phyloP scores from a whole-genome alignment of 1,140 invertebrate species.

The Cepaea nemoralis region DNA sequence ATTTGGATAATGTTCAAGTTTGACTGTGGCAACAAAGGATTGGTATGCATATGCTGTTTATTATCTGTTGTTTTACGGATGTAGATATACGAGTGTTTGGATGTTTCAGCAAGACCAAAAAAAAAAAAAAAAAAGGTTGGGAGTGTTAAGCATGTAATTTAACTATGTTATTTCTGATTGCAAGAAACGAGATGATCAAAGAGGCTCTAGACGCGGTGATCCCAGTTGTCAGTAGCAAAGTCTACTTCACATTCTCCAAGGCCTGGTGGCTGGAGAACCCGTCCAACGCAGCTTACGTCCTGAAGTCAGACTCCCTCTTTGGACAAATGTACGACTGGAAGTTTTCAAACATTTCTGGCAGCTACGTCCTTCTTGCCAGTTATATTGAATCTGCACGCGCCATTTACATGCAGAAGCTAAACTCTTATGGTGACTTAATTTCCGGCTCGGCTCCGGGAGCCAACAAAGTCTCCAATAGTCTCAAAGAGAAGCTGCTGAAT shows the following conservation, averaged over 20 bases:
- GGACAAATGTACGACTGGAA: neutral
- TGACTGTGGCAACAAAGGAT: too few species aligned
- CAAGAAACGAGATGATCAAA: too few species aligned
- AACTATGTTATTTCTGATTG: too few species aligned
- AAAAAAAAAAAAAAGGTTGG: too few species aligned
- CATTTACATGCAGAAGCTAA: neutral
- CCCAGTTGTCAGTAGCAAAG: neutral
- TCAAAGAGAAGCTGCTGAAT: neutral
- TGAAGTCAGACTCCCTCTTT: neutral
- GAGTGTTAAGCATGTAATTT: too few species aligned
- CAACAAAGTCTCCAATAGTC: neutral
- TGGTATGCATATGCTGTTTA: too few species aligned
- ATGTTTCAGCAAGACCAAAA: too few species aligned
- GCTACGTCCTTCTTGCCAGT: neutral
- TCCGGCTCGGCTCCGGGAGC: neutral
- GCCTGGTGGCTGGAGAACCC: neutral
- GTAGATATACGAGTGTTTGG: too few species aligned
- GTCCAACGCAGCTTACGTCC: neutral
- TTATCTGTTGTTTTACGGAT: too few species aligned
- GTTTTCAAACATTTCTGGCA: neutral
- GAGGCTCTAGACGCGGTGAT: neutral
- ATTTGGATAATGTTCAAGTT: too few species aligned
- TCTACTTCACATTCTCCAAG: neutral
- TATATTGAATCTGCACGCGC: neutral
- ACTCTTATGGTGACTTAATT: neutral